Evolutionary conservation across 2,888 invertebrate species (phyloP).

Genomic region (Phyllotreta cruciferae): DNA sequence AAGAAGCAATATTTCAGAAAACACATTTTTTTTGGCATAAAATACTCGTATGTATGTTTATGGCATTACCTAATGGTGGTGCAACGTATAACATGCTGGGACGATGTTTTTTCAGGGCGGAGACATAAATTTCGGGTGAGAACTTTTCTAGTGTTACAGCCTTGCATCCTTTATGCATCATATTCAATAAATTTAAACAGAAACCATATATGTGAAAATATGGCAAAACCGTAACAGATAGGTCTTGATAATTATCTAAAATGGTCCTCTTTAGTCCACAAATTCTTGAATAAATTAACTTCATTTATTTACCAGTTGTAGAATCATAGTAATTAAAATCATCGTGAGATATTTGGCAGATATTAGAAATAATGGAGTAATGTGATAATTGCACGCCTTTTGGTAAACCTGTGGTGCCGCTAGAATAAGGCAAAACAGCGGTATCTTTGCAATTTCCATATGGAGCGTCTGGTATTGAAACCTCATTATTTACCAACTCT

Average conservation of each 20-base stretch:
- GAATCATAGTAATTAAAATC: conserved; percentile 26
- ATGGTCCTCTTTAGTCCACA: conserved; percentile 22
- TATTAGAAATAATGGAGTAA: conserved; percentile 45
- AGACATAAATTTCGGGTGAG: conserved; percentile 71
- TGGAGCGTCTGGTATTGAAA: conserved; percentile 62
- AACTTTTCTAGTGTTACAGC: conserved; percentile 77
- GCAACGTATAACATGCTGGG: conserved; percentile 67
- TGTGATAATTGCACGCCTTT: conserved; percentile 77
- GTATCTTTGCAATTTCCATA: conserved; percentile 64
- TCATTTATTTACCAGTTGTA: conserved; percentile 31
- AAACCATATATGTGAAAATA: conserved; percentile 85
- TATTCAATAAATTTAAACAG: conserved; percentile 65
- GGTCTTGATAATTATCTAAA: conserved; percentile 67
- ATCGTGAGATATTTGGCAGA: conserved; percentile 36
- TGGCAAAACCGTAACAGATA: conserved; percentile 74
- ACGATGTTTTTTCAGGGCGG: conserved; percentile 70
- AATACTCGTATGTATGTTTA: background rate
- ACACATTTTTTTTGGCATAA: too few species aligned
- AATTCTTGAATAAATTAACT: too few species aligned
- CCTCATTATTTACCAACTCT: conserved; percentile 45
- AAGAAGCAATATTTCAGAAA: too few species aligned
- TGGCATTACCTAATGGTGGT: conserved; percentile 68
- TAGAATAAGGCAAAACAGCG: conserved; percentile 77
- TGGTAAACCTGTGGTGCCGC: conserved; percentile 84
- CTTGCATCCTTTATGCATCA: conserved; percentile 68